Evolutionary conservation across 2,797 vertebrate species (phyloP), one percentile per base, ranked within the genome.

Genomic region (Tympanoctomys barrerae): DNA sequence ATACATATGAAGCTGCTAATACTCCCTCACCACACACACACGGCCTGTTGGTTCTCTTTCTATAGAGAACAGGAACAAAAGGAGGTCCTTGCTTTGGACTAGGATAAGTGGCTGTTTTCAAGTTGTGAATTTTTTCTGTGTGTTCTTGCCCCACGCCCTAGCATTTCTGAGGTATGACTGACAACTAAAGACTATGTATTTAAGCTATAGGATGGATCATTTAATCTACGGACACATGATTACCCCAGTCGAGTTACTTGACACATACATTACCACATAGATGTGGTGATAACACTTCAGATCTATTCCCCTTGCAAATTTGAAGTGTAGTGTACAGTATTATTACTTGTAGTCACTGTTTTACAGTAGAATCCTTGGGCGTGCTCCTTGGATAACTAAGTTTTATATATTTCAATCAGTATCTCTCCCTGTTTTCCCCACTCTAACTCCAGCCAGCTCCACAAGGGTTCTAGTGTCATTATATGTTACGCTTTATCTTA

Each of bases 51-150:
- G 26, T 36, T 77, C 42, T 77, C 5, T 77, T 49, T 49, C 26
- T 77, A 26, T 77, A 49, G 22, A 31, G 42, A 77, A 31, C 52
- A 54, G 22, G 13, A 21, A 52, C 16, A 52, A 36, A n/a, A 18
- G 28, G 75, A 49, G 46, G 11, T 96, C 81, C n/a, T 91, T 42
- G 91, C 97, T 97, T 90, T 97, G 92, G 70, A 89, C 82, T 96
- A 97, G 96, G 80, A 62, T 2, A 89, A 91, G 73, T 77, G 9
- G 9, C 61, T 89, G 42, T 79, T 79, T 79, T 86, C 39, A 70
- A 71, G 10, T 71, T 79, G 39, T 91, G 49, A 1, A 39, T 68
- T 93, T 54, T 79, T 61, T 19, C 70, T 5, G 79, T 13, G 4
- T 46, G 28, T 83, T 61, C 42, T 68, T 85, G 22, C 16, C 31